Base-by-base conservation (phyloP, 2,797 vertebrate species). In the Gymnoscopelus braueri region DNA sequence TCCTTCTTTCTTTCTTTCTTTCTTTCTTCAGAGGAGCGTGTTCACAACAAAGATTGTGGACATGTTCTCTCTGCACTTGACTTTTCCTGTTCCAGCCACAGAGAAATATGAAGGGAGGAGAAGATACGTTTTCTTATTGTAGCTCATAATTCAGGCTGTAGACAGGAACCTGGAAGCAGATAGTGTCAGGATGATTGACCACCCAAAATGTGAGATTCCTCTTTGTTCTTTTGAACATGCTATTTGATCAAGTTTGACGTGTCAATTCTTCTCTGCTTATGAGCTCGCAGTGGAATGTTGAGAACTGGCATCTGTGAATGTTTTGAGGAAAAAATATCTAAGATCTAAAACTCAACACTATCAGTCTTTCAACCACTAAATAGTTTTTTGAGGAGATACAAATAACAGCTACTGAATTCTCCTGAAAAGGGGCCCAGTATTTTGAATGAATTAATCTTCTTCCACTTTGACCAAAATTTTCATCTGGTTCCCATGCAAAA, bases 201-300 rank as follows among this genome's bases (percentile, higher is more conserved):
- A 72, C 67, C 39, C 44, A 69, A 32, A 64, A 60, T 56, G 4
- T 61, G 47, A 9, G 4, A 54, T 55, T 58, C 15, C 49, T 49
- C 11, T 49, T 19, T 12, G 60, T 56, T 60, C 12, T 2, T 23
- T 51, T 63, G 49, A 39, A 50, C 68, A 57, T 54, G 32, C n/a
- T n/a, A 51, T 26, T 51, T 15, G 55, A 44, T 54, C 64, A 66
- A 58, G 39, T 44, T 44, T 44, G 39, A 44, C 39, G 9, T 44
- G 39, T 44, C 39, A 32, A 24, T 51, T 15, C 15, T 32, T 67
- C 19, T 32, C 8, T 32, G 26, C 9, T 11, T 65, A 71, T 65
- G 15, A 26, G 11, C 49, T 74, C 19, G 60, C 48, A 11, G 4
- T 7, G 51, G 67, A 62, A 69, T 62, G 32, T 50, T 44, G 39